Base-by-base conservation (phyloP, 2,888 invertebrate species). In the Stenodera caucasica region DNA sequence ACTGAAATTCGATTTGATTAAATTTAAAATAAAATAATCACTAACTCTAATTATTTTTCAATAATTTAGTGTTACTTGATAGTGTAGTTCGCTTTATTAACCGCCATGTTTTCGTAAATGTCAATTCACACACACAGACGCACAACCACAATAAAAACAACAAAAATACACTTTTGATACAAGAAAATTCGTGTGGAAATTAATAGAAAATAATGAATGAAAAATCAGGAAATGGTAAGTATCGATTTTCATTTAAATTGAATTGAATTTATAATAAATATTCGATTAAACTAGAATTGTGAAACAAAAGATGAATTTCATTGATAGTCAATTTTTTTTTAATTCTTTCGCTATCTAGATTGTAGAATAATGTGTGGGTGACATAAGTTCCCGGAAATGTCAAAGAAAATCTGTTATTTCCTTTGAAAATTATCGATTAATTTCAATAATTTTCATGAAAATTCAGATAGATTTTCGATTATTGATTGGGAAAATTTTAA, bases 121-220 rank as follows among this genome's bases (percentile, higher is more conserved):
- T n/a, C n/a, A n/a, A n/a, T n/a, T n/a, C n/a, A n/a, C n/a, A n/a
- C n/a, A n/a, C n/a, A n/a, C n/a, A n/a, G n/a, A n/a, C n/a, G n/a
- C n/a, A n/a, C n/a, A n/a, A n/a, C n/a, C n/a, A n/a, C n/a, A n/a
- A n/a, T n/a, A n/a, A n/a, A n/a, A n/a, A n/a, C n/a, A n/a, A n/a
- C n/a, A n/a, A n/a, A n/a, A n/a, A n/a, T n/a, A n/a, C n/a, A n/a
- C n/a, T n/a, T n/a, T n/a, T n/a, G n/a, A n/a, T n/a, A n/a, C n/a
- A n/a, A n/a, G n/a, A n/a, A n/a, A n/a, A n/a, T n/a, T n/a, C n/a
- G n/a, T n/a, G n/a, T n/a, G n/a, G n/a, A n/a, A n/a, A n/a, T n/a
- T n/a, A n/a, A n/a, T n/a, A n/a, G n/a, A 15, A 66, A 71, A 73
- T 71, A 63, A 76, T 76, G 76, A 73, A 76, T 68, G 71, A 76